Conservation (phyloP, 2,797 vertebrate species). For the Malurus splendens region DNA sequence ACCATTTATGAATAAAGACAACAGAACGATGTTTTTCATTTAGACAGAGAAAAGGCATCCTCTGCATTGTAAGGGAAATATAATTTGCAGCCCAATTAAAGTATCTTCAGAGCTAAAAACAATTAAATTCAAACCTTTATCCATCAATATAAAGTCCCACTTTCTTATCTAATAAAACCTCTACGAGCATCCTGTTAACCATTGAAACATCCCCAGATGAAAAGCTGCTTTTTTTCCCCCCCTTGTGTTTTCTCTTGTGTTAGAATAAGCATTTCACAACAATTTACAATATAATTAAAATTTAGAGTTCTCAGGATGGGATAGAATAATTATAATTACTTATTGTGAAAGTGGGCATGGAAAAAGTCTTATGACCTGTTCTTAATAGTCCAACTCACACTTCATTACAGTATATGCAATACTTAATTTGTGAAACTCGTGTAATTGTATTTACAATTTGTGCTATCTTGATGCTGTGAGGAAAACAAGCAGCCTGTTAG, state of each 20-base stretch:
- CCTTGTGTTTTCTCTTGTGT: background rate
- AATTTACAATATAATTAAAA: conserved; percentile 9
- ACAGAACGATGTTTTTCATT: background rate
- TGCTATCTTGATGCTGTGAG: background rate
- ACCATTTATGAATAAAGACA: background rate
- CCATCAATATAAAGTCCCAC: background rate
- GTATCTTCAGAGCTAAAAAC: background rate
- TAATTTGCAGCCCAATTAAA: background rate
- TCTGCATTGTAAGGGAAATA: background rate
- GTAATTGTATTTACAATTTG: background rate
- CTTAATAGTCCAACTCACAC: background rate
- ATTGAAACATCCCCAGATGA: background rate
- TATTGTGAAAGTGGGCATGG: background rate
- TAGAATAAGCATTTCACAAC: background rate
- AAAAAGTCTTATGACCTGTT: background rate
- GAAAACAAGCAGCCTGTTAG: background rate
- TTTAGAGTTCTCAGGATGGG: background rate
- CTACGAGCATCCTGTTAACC: background rate
- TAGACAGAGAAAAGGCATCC: background rate
- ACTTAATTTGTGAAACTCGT: background rate
- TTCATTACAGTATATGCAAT: background rate
- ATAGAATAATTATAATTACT: background rate
- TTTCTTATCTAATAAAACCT: background rate
- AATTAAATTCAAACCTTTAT: background rate
- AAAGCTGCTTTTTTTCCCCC: background rate